Conservation (phyloP, 2,888 invertebrate genomes). For the Deilephila porcellus region DNA sequence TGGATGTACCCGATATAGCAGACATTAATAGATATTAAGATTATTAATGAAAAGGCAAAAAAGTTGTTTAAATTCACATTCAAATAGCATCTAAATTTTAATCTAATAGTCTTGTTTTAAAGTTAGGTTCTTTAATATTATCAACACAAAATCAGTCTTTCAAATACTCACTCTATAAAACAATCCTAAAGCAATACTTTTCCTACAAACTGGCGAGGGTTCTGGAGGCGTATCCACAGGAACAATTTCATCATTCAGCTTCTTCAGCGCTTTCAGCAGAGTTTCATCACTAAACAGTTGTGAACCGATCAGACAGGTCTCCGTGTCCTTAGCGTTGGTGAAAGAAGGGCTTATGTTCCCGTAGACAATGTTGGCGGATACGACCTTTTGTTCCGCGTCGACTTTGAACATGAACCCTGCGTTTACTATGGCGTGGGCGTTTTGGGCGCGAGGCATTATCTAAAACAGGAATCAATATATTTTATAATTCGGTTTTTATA, state of each 20-base stretch:
- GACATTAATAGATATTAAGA: too few relatives aligned
- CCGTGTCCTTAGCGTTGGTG: constrained; percentile 85
- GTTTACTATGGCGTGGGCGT: constrained; percentile 91
- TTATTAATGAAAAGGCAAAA: too few relatives aligned
- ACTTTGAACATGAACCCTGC: constrained; percentile 89
- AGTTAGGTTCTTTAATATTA: too few relatives aligned
- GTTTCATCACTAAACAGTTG: constrained; percentile 71
- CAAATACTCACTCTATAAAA: constrained; percentile 89
- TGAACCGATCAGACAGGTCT: constrained; percentile 73
- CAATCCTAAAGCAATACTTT: constrained; percentile 88
- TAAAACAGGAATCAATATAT: constrained; percentile 57
- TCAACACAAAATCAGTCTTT: too few relatives aligned
- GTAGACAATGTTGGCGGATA: constrained; percentile 85
- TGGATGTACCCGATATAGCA: too few relatives aligned
- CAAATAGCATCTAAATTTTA: too few relatives aligned
- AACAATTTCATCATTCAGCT: constrained; percentile 85
- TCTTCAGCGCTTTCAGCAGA: constrained; percentile 78
- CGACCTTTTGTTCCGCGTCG: constrained; percentile 64
- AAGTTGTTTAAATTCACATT: too few relatives aligned
- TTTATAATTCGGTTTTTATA: too few relatives aligned
- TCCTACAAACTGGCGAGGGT: constrained; percentile 88
- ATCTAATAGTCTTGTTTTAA: too few relatives aligned
- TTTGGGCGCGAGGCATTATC: constrained; percentile 91
- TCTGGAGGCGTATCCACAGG: constrained; percentile 88
- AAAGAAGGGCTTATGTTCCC: constrained; percentile 86